phyloP scores from a whole-genome alignment of 1,140 invertebrate genomes.

The Caenorhabditis remanei region DNA sequence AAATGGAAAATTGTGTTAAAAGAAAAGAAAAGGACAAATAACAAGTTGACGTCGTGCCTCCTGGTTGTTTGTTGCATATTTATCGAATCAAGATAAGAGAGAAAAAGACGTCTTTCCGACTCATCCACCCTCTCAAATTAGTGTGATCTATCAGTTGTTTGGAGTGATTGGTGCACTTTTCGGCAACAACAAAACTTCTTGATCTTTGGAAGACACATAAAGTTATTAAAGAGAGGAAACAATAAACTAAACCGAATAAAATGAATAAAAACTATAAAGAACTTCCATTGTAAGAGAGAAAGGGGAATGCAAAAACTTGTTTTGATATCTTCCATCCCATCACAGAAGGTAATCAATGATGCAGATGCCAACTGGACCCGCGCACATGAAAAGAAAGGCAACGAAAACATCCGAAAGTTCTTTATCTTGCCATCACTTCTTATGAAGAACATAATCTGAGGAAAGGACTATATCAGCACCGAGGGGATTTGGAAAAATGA shows the following conservation, averaged over 20 bases:
- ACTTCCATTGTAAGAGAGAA: background rate
- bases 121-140: background rate
- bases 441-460: conserved; percentile 49
- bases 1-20: background rate
- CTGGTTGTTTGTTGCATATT: conserved; percentile 42
- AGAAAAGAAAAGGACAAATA: conserved; percentile 13
- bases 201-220: background rate
- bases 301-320: conserved; percentile 18
- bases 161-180: conserved; percentile 27
- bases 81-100: conserved; percentile 53
- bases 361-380: background rate
- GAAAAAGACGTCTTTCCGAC: background rate
- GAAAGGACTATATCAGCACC: conserved; percentile 25
- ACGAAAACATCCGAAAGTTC: conserved; percentile 27
- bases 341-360: conserved; percentile 52
- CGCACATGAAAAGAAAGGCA: background rate
- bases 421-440: conserved; percentile 42
- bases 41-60: conserved; percentile 39
- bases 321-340: conserved; percentile 29
- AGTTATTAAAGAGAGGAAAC: background rate
- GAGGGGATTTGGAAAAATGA: background rate
- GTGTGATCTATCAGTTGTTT: conserved; percentile 36
- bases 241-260: background rate
- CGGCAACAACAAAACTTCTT: conserved; percentile 25
- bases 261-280: background rate